Base-by-base conservation (phyloP, 2,113 vertebrate species). In the Ginglymostoma cirratum region DNA sequence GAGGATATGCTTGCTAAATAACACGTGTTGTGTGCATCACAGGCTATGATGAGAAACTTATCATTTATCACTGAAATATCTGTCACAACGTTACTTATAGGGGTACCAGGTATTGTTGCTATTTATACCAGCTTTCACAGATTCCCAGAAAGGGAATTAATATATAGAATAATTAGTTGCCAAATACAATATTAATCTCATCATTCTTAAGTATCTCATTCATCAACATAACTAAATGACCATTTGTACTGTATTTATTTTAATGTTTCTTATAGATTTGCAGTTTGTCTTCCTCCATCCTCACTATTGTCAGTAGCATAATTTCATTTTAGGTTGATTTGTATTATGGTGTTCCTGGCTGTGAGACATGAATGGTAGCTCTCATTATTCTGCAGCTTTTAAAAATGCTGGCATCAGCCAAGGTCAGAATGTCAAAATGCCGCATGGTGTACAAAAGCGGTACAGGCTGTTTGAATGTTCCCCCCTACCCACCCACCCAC, bases 301-400 rank as follows among this genome's bases (percentile, higher is more conserved):
- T 34, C 48, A 14, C 30, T 55, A 15, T 89, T 89, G 87, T 48
- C 24, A 61, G 52, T 3, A 55, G 87, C 52, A 61, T 23, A 90
- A 90, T 30, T 90, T 90, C 21, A 90, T 90, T 90, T 90, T 65
- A 15, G 87, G 61, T 89, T 89, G 48, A 21, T 52, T 89, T 52
- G 42, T 52, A 24, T 12, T 80, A n/a, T 80, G 34, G 14, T 14
- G 23, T 85, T 85, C 80, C 38, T 85, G 80, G 21, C 80, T 19
- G 2, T 19, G n/a, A 42, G 38, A 23, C 17, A 38, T 85, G 17
- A 85, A 85, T 8, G 24, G 80, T 45, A 85, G 15, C 15, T 45
- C 38, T 85, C 42, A 80, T 80, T 80, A 17, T 83, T 83, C 80
- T 83, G 76, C 14, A 83, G 80, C 42, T 17, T 85, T 85, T 85